These are phyloP conservation scores for Hydrotaea cyrtoneurina DNA, from an alignment of 2,888 invertebrate species.

Conservation along the genomic window DNA sequence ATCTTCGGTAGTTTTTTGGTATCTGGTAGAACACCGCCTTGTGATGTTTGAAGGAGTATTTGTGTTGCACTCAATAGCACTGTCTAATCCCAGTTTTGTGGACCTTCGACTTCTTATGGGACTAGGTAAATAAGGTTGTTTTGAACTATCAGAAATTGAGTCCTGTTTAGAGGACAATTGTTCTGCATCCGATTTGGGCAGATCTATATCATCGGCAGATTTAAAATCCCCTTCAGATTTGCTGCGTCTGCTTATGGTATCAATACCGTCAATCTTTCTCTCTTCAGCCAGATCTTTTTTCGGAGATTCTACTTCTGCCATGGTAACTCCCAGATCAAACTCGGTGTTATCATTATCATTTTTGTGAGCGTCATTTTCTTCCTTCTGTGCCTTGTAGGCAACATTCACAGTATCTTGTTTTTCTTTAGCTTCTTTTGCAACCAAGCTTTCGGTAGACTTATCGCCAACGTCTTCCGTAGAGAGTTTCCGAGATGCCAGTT, in stretches of 20 bases:
- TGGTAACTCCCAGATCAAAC: no score
- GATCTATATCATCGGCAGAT: background rate
- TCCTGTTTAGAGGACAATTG: background rate
- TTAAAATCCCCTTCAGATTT: constrained; percentile 1
- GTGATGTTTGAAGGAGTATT: no score
- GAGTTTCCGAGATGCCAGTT: no score
- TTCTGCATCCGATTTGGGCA: background rate
- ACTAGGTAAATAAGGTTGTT: background rate
- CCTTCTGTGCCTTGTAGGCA: no score
- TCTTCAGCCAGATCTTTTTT: background rate
- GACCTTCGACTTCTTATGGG: background rate
- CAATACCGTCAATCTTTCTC: background rate
- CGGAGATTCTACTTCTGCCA: no score
- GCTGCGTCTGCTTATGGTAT: background rate
- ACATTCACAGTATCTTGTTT: background rate
- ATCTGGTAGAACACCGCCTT: background rate
- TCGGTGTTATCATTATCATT: background rate
- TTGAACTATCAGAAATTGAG: background rate
- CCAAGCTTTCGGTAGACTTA: no score
- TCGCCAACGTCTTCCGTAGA: no score
- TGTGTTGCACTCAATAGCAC: background rate
- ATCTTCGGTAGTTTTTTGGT: background rate
- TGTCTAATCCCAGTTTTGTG: background rate
- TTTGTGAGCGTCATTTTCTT: background rate
- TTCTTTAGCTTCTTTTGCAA: background rate